phyloP scores from a whole-genome alignment of 2,113 vertebrate genomes.

The Tapirus terrestris region DNA sequence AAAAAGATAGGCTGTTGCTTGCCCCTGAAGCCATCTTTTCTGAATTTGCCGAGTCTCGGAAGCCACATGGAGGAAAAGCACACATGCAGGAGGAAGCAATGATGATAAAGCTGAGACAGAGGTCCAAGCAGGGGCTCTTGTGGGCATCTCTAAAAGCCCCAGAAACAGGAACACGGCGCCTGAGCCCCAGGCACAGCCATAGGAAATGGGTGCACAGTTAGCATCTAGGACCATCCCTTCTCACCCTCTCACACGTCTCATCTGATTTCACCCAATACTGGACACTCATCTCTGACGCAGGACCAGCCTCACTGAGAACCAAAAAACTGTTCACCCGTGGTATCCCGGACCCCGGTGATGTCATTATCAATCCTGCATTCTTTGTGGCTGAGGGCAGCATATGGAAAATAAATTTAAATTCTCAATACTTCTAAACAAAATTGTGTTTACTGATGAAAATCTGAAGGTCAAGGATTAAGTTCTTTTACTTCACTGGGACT shows the following conservation, averaged over 20 bases:
- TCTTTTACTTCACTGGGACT: background rate
- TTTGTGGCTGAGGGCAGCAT: background rate
- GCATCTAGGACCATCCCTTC: background rate
- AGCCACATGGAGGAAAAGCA: background rate
- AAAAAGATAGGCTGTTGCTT: background rate
- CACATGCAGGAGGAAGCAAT: accelerated
- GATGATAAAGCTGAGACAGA: background rate
- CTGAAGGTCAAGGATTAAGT: background rate
- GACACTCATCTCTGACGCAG: background rate
- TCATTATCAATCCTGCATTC: background rate
- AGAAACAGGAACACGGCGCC: background rate
- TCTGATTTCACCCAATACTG: background rate
- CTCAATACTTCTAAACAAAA: background rate
- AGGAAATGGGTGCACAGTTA: background rate
- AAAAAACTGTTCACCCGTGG: background rate
- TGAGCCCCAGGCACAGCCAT: too few relatives aligned
- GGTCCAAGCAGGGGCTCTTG: background rate
- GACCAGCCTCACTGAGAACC: background rate
- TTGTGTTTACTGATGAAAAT: background rate
- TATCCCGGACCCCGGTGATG: background rate
- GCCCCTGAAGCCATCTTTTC: background rate
- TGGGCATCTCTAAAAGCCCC: background rate
- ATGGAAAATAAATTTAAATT: background rate
- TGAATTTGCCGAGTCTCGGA: background rate
- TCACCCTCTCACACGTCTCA: background rate